phyloP scores from a whole-genome alignment of 2,797 vertebrate genomes.

The Anguilla megastoma region DNA sequence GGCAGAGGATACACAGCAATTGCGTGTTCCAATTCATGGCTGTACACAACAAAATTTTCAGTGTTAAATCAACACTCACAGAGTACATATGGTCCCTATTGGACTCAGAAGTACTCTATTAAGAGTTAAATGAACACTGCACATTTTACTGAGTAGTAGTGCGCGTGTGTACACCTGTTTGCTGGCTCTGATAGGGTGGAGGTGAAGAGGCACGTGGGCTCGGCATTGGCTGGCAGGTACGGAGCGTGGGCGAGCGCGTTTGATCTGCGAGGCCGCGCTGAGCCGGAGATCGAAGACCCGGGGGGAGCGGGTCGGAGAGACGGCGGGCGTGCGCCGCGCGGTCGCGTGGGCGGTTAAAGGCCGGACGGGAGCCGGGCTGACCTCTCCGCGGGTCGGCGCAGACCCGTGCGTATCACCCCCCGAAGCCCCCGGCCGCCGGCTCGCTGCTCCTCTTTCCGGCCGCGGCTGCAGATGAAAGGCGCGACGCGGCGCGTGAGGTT shows the following conservation, averaged over 20 bases:
- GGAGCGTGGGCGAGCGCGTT: not conserved
- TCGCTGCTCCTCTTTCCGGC: conserved; percentile 65
- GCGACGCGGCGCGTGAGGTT: conserved; percentile 31
- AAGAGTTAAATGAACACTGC: too few relatives aligned
- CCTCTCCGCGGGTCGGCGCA: conserved; percentile 66
- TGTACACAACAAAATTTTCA: too few relatives aligned
- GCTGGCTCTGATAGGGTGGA: not conserved
- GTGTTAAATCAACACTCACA: too few relatives aligned
- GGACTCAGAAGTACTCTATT: too few relatives aligned
- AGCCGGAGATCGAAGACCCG: not conserved
- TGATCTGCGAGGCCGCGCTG: conserved; percentile 5
- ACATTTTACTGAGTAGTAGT: not conserved
- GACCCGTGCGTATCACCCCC: conserved; percentile 65
- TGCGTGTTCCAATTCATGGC: not conserved
- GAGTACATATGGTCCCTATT: too few relatives aligned
- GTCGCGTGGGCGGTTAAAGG: conserved; percentile 64
- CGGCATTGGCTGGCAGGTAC: not conserved
- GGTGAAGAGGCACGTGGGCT: not conserved
- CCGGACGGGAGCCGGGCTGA: conserved; percentile 58
- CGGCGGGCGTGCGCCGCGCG: not conserved
- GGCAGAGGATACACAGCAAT: not conserved
- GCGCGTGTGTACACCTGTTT: not conserved
- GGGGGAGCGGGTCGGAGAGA: not conserved
- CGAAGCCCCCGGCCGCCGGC: conserved; percentile 59
- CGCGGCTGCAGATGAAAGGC: conserved; percentile 69